These are phyloP conservation scores for Pogonus chalceus DNA, from an alignment of 1,140 invertebrate genomes.

Conservation along the genomic window DNA sequence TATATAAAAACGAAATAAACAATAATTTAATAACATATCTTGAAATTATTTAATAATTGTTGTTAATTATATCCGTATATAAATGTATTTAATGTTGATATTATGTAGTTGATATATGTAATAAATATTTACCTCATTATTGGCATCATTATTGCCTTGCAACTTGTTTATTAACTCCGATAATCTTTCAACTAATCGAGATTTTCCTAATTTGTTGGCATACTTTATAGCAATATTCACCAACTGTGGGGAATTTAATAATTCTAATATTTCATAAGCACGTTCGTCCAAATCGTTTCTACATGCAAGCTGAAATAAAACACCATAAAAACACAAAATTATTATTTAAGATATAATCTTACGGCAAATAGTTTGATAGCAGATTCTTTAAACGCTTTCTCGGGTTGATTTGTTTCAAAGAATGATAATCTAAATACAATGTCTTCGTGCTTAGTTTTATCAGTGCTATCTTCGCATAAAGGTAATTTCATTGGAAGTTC, in stretches of 20 bases:
- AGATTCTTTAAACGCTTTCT: conserved; percentile 59
- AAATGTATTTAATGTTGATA: no score
- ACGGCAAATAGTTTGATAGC: conserved; percentile 85
- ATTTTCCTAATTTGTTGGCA: conserved; percentile 61
- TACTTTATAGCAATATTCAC: conserved; percentile 81
- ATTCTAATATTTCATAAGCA: conserved; percentile 75
- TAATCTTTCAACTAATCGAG: conserved; percentile 67
- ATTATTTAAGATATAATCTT: conserved; percentile 34
- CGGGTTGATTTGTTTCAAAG: conserved; percentile 47
- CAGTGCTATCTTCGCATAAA: conserved; percentile 68
- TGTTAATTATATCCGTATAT: no score
- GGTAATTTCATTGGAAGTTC: conserved; percentile 62
- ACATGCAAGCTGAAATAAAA: conserved; percentile 61
- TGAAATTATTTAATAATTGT: no score
- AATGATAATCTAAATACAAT: conserved; percentile 53
- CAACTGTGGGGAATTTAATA: conserved; percentile 65
- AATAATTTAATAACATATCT: no score
- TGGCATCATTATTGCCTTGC: conserved; percentile 23
- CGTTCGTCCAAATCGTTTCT: conserved; percentile 73
- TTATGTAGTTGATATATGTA: no score
- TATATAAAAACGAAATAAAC: no score
- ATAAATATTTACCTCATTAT: conserved; percentile 13
- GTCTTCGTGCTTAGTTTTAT: conserved; percentile 76
- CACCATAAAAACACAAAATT: conserved; percentile 12
- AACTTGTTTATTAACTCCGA: conserved; percentile 33